These are phyloP conservation scores for Strigamia crassipes DNA, from an alignment of 2,888 invertebrate genomes.

Conservation along the genomic window DNA sequence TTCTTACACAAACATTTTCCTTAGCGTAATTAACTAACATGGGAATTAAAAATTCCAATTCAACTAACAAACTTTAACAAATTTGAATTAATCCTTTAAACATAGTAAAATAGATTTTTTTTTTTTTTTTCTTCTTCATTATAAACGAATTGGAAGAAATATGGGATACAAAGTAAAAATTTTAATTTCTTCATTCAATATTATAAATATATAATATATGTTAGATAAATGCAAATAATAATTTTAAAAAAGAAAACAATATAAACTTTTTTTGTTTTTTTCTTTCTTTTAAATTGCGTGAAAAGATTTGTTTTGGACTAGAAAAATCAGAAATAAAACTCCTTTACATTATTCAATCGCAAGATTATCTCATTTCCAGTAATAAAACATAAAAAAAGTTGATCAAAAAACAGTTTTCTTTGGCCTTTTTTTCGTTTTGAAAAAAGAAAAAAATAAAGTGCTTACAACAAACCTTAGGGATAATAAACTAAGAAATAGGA, in stretches of 20 bases:
- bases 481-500: background rate
- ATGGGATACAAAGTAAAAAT: background rate
- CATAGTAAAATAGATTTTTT: constrained; percentile 7
- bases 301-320: too few relatives aligned
- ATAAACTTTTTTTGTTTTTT: background rate
- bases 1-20: constrained; percentile 14
- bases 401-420: background rate
- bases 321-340: background rate
- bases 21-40: background rate
- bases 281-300: too few relatives aligned
- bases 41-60: background rate
- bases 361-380: background rate
- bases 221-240: background rate
- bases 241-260: background rate
- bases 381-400: constrained; percentile 7
- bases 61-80: constrained; percentile 15
- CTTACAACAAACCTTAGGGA: constrained; percentile 6
- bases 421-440: background rate
- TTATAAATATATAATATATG: background rate
- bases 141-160: constrained; percentile 24
- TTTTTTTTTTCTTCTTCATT: background rate
- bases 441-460: background rate
- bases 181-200: background rate
- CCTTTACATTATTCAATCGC: background rate
- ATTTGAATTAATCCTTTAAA: background rate